These are phyloP conservation scores for Garra rufa DNA, from an alignment of 2,113 vertebrate species.

Conservation along the genomic window DNA sequence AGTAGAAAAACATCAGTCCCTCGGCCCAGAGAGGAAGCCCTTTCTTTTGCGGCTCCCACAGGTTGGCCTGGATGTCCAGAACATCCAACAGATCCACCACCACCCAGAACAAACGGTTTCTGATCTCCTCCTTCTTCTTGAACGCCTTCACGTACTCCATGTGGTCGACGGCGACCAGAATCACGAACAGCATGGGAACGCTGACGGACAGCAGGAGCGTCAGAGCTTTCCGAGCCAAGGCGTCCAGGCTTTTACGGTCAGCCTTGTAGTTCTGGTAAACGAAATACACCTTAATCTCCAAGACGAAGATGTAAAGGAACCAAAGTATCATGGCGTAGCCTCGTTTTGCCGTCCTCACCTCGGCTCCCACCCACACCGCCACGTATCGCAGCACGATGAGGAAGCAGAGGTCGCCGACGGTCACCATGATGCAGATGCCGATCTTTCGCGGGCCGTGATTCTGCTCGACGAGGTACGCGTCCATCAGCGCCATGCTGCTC, in stretches of 20 bases:
- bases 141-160: conserved; percentile 82
- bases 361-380: conserved; percentile 80
- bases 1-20: conserved; percentile 83
- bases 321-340: conserved; percentile 84
- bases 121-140: conserved; percentile 80
- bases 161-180: conserved; percentile 79
- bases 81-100: conserved; percentile 81
- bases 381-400: conserved; percentile 79
- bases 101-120: conserved; percentile 82
- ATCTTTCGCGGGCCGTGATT: conserved; percentile 80
- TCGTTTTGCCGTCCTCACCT: conserved; percentile 78
- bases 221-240: conserved; percentile 76
- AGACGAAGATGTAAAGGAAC: conserved; percentile 83
- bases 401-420: conserved; percentile 81
- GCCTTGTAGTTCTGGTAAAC: conserved; percentile 84
- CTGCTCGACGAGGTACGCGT: conserved; percentile 81
- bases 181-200: conserved; percentile 75
- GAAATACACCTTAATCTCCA: conserved; percentile 84
- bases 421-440: conserved; percentile 81
- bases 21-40: conserved; percentile 80
- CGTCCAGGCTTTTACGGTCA: conserved; percentile 77
- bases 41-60: conserved; percentile 83
- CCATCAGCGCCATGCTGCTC: conserved; percentile 82
- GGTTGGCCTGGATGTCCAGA: conserved; percentile 81
- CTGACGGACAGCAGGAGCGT: conserved; percentile 78